These are phyloP conservation scores for Elephantulus edwardii DNA, from an alignment of 2,113 vertebrate species.

Conservation along the genomic window DNA sequence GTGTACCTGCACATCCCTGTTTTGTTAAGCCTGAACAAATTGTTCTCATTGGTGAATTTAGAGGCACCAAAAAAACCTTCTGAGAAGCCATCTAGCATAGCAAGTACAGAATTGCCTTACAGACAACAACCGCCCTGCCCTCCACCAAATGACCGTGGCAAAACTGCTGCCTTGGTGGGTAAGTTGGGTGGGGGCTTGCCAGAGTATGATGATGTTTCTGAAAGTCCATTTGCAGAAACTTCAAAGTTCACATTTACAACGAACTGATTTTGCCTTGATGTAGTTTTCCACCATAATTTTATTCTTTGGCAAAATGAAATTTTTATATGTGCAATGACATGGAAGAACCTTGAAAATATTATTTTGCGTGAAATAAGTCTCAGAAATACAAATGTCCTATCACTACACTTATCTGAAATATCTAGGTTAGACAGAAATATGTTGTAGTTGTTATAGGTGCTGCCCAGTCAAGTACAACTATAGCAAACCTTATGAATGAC, in stretches of 20 bases:
- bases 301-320: neutral
- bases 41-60: constrained; percentile 40
- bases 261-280: constrained; percentile 49
- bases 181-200: neutral
- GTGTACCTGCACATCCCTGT: constrained; percentile 3
- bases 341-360: no score
- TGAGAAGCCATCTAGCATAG: neutral
- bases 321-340: no score
- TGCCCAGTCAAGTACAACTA: no score
- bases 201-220: neutral
- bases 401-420: no score
- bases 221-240: constrained; percentile 29
- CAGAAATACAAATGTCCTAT: no score
- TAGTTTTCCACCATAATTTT: neutral
- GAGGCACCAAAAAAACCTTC: neutral
- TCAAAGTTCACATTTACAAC: neutral
- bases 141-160: neutral
- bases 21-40: constrained; percentile 54
- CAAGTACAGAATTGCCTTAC: neutral
- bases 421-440: no score
- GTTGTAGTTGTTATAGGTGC: no score
- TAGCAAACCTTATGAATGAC: no score
- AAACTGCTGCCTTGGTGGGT: neutral
- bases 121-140: neutral
- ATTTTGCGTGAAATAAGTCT: no score